Evolutionary conservation across 1,140 invertebrate species (phyloP).

Genomic region (Centruroides vittatus): DNA sequence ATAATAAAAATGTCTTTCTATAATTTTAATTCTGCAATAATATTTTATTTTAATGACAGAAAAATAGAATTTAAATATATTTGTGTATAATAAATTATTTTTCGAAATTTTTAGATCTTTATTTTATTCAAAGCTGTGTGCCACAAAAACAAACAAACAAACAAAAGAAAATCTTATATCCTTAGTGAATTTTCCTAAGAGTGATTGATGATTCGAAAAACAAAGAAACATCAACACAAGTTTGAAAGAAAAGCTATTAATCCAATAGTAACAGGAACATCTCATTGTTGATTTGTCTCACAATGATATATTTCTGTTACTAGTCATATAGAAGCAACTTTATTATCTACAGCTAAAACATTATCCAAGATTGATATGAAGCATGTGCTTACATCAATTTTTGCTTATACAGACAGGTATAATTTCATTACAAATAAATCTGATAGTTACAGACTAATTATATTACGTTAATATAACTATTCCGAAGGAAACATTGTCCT

Average conservation of each 20-base stretch:
- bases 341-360: neutral
- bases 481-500: slow-evolving; percentile 10
- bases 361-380: neutral
- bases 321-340: neutral
- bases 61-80: no score
- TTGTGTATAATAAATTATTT: no score
- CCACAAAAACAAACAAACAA: no score
- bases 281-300: neutral
- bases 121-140: no score
- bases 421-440: neutral
- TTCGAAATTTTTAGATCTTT: no score
- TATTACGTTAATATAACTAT: neutral
- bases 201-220: no score
- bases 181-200: no score
- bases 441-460: neutral
- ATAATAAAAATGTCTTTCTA: no score
- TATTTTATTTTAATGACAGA: no score
- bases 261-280: neutral
- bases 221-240: neutral
- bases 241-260: neutral
- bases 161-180: no score
- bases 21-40: no score
- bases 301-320: neutral
- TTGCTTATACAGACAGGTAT: neutral
- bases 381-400: neutral